phyloP scores from a whole-genome alignment of 2,797 vertebrate genomes.

The Melanotaenia trifasciata region DNA sequence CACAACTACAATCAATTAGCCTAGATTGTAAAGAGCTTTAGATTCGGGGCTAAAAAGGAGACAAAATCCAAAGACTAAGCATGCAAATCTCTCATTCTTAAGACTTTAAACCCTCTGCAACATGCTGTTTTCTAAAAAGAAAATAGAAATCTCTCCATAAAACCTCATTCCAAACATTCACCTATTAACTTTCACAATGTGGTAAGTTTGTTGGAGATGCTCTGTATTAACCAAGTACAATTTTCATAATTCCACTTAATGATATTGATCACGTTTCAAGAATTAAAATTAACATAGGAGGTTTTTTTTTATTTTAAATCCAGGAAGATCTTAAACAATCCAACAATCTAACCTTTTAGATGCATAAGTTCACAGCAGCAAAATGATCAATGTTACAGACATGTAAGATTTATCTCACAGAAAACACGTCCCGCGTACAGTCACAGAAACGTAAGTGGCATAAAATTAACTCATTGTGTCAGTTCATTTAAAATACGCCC shows the following conservation, averaged over 20 bases:
- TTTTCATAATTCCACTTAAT: neutral
- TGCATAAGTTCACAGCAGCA: conserved; percentile 57
- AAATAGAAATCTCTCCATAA: conserved; percentile 34
- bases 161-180: conserved; percentile 49
- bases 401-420: conserved; percentile 7
- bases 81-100: conserved; percentile 45
- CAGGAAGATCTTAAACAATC: conserved; percentile 19
- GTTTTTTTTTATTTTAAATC: conserved; percentile 23
- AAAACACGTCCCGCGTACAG: conserved; percentile 25
- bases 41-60: conserved; percentile 57
- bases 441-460: conserved; percentile 24
- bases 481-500: conserved; percentile 32
- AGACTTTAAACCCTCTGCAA: conserved; percentile 48
- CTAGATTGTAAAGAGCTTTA: conserved; percentile 53
- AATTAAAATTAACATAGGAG: conserved; percentile 18
- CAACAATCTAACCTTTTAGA: conserved; percentile 35
- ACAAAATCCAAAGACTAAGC: conserved; percentile 58
- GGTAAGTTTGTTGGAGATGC: conserved; percentile 24
- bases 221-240: conserved; percentile 19
- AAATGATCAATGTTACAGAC: conserved; percentile 33
- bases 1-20: conserved; percentile 43
- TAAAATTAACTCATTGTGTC: conserved; percentile 20
- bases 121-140: conserved; percentile 59
- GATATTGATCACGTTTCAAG: conserved; percentile 5
- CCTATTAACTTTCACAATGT: conserved; percentile 38